Evolutionary conservation across 1,140 invertebrate species (phyloP).

Genomic region (Archivesica marissinica): DNA sequence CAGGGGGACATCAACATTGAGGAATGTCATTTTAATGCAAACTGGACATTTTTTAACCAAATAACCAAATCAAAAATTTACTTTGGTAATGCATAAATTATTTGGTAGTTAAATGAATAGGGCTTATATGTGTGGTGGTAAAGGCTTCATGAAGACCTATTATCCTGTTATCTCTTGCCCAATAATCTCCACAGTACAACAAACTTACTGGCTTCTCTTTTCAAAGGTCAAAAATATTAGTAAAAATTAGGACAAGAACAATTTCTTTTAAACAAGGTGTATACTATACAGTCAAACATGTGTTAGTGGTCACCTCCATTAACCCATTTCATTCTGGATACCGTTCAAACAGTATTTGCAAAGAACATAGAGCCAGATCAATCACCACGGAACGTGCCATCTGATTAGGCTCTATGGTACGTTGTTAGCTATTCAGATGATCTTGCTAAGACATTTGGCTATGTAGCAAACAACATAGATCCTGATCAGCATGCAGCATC

Average conservation of each 20-base stretch:
- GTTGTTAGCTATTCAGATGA: too few species aligned
- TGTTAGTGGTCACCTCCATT: too few species aligned
- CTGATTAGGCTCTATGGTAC: too few species aligned
- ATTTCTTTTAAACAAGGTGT: neutral
- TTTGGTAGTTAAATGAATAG: slow-evolving; percentile 39
- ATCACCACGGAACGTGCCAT: too few species aligned
- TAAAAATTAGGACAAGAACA: slow-evolving; percentile 1
- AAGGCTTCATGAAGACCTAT: slow-evolving; percentile 22
- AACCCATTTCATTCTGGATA: too few species aligned
- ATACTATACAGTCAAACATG: too few species aligned
- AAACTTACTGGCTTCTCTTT: slow-evolving; percentile 14
- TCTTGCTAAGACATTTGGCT: too few species aligned
- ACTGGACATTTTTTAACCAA: neutral
- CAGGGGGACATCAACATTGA: neutral
- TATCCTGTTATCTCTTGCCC: slow-evolving; percentile 16
- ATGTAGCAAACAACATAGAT: too few species aligned
- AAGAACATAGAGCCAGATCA: too few species aligned
- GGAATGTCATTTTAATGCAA: neutral
- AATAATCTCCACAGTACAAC: neutral
- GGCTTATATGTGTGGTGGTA: slow-evolving; percentile 13
- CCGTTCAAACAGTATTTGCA: too few species aligned
- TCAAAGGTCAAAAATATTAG: slow-evolving; percentile 20
- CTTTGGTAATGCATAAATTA: slow-evolving; percentile 37
- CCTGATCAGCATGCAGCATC: too few species aligned
- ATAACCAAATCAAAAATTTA: slow-evolving; percentile 26